Percentiles rank a stretch among this genome's conserved stretches.
These are phyloP conservation scores for Lutra lutra DNA, from an alignment of 2,797 vertebrate species.

Conservation along the genomic window DNA sequence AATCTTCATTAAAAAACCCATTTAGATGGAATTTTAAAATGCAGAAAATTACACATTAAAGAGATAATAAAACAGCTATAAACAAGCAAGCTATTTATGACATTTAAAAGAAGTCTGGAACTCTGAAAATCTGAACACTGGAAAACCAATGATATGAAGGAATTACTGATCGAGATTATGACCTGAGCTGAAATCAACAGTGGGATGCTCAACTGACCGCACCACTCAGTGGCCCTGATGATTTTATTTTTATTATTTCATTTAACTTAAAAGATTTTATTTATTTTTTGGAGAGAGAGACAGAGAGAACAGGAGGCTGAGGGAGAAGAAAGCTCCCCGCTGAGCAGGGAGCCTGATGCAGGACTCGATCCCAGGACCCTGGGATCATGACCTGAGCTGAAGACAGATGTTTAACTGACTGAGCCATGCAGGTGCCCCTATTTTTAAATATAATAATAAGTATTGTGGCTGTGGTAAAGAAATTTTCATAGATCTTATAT, in stretches of 20 bases:
- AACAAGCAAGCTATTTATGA: neutral
- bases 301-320: neutral
- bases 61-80: neutral
- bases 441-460: neutral
- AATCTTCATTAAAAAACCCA: neutral
- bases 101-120: neutral
- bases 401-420: neutral
- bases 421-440: neutral
- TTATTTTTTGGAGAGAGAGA: neutral
- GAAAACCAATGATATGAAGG: neutral
- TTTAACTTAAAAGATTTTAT: neutral
- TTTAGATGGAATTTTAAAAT: neutral
- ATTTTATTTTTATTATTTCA: neutral
- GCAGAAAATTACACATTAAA: neutral
- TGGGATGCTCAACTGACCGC: neutral
- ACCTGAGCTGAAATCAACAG: neutral
- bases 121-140: neutral
- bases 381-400: neutral
- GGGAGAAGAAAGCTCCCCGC: neutral
- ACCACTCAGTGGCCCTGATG: neutral
- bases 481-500: neutral
- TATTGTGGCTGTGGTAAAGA: neutral
- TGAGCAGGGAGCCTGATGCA: neutral
- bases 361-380: neutral
- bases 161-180: neutral